These are phyloP conservation scores for Murina feae DNA, from an alignment of 2,113 vertebrate genomes.

Conservation along the genomic window DNA sequence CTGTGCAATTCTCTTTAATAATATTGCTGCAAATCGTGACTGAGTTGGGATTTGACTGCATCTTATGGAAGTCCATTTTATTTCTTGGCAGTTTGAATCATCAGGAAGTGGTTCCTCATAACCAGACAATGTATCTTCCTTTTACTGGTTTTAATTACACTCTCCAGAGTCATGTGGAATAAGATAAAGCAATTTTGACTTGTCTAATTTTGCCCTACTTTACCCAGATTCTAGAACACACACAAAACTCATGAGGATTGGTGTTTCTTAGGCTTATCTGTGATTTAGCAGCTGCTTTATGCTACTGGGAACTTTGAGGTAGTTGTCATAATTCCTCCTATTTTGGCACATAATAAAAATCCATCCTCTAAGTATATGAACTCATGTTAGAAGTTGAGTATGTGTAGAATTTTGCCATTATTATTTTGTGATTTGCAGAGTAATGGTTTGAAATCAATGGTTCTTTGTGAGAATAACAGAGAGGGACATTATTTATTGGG, in stretches of 20 bases:
- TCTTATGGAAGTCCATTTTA: neutral
- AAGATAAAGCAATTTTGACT: neutral
- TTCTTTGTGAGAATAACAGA: neutral
- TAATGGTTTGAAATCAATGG: neutral
- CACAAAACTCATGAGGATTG: neutral
- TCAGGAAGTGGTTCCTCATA: neutral
- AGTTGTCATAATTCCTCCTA: neutral
- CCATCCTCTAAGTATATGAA: neutral
- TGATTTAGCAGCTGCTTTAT: neutral
- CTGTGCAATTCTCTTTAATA: neutral
- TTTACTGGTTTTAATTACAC: neutral
- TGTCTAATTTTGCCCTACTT: neutral
- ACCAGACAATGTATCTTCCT: neutral
- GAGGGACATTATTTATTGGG: neutral
- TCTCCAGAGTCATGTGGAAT: neutral
- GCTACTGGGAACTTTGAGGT: neutral
- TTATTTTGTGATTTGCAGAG: neutral
- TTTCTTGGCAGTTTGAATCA: neutral
- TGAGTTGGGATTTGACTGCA: neutral
- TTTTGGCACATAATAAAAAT: slow-evolving; percentile 20
- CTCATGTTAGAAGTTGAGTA: neutral
- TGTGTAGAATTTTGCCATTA: neutral
- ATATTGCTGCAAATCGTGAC: neutral
- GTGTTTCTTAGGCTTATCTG: neutral
- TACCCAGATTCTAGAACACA: neutral